A percentile compares a stretch with the other conserved stretches of the same genome.
These are phyloP conservation scores for Forbesichthys papilliferus DNA, from an alignment of 2,113 vertebrate species.

Conservation along the genomic window DNA sequence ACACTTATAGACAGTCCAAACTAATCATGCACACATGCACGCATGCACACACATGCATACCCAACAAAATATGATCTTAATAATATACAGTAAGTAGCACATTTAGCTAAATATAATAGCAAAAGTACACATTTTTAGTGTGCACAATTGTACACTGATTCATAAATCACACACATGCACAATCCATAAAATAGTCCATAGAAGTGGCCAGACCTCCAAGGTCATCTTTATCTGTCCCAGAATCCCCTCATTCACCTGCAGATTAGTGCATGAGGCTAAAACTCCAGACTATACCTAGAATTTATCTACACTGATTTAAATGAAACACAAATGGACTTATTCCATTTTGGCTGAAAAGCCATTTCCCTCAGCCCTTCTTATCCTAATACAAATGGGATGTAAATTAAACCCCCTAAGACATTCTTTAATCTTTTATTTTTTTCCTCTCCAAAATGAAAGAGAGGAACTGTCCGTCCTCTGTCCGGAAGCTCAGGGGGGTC, in stretches of 20 bases:
- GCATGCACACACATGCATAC: not conserved
- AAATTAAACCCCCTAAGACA: constrained; percentile 44
- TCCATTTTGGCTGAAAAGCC: constrained; percentile 58
- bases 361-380: constrained; percentile 59
- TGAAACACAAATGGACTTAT: constrained; percentile 69
- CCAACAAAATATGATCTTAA: no score
- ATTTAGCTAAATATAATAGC: no score
- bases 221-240: constrained; percentile 60
- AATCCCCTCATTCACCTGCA: constrained; percentile 61
- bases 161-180: not conserved
- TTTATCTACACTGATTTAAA: constrained; percentile 63
- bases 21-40: not conserved
- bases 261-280: constrained; percentile 64
- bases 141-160: not conserved
- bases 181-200: constrained; percentile 35
- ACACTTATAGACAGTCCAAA: not conserved
- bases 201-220: constrained; percentile 62
- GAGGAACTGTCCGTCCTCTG: constrained; percentile 46
- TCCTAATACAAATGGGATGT: constrained; percentile 57
- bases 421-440: constrained; percentile 11
- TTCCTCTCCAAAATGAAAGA: constrained; percentile 34
- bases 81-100: no score
- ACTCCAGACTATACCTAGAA: constrained; percentile 47
- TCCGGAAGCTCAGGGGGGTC: constrained; percentile 53
- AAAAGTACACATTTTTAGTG: not conserved